phyloP scores from a whole-genome alignment of 2,888 invertebrate species.

The Noctua janthina region DNA sequence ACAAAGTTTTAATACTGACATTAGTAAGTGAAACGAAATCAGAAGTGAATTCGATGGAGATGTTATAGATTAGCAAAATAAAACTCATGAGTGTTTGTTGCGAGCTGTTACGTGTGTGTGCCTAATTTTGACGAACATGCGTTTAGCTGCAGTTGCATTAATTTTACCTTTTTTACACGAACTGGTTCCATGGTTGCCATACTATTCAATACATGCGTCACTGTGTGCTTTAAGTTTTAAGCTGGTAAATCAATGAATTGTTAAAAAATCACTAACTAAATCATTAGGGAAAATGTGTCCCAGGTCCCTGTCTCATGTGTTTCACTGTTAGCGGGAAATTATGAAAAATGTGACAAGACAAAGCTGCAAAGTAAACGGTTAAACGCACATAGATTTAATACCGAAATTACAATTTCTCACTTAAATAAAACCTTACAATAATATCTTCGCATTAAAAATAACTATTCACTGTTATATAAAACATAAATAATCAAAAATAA shows the following conservation, averaged over 20 bases:
- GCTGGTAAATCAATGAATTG: neutral
- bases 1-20: conserved; percentile 1
- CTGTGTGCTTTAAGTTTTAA: neutral
- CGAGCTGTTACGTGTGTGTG: neutral
- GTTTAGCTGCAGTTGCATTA: neutral
- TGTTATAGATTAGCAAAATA: too few relatives aligned
- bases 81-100: too few relatives aligned
- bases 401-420: conserved; percentile 10
- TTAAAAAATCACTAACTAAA: neutral
- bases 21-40: conserved; percentile 1
- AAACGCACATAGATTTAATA: conserved; percentile 5
- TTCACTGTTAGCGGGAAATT: neutral
- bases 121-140: neutral
- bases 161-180: neutral
- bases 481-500: conserved; percentile 56
- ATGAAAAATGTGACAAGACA: neutral
- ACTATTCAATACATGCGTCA: neutral
- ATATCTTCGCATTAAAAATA: conserved; percentile 36
- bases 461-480: conserved; percentile 62
- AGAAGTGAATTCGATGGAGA: too few relatives aligned
- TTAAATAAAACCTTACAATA: conserved; percentile 11
- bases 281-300: neutral
- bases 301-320: neutral
- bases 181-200: neutral
- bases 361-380: neutral